Evolutionary conservation across 2,113 vertebrate genomes (phyloP), one percentile per base, ranked within the genome.

Genomic region (Otis tarda): DNA sequence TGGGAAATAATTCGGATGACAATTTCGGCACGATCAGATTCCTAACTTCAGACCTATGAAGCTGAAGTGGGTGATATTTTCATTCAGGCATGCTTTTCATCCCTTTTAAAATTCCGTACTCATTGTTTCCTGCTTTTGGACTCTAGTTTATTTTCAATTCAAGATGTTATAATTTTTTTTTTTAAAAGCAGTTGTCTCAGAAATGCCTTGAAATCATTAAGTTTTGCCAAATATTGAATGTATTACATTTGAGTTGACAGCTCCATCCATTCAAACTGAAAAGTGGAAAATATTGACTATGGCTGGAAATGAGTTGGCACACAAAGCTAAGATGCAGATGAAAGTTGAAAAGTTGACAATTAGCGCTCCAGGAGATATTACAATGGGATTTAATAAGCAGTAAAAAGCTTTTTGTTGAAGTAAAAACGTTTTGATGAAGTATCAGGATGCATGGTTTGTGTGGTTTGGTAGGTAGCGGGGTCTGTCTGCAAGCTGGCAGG

Each of bases 191-290:
- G 25, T 56, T 85, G 24, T 74, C 67, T 50, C 57, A 60, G 43
- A 84, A 87, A 35, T 6, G 5, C 78, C 33, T 50, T 50, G 67
- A 95, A 91, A 83, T 64, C 57, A 24, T 1, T 2, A 70, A 87
- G 37, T 87, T 94, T 53, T 93, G 63, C 85, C 77, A 57, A 67
- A 65, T 78, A 39, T 33, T 88, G 61, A 41, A 53, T 55, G 27
- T 55, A 90, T 71, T 91, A 64, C 89, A 92, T 95, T 70, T 47
- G 49, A 63, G 10, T 59, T 93, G 81, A 93, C 83, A 90, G 75
- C 67, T 91, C 80, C 18, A 64, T 82, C 74, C 79, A 45, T 76
- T 60, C 80, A 69, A 91, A 93, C 69, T 22, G 28, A 65, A 65
- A 59, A 90, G 64, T 37, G 49, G 53, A 49, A 86, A 90, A 69